A percentile compares a stretch with the other conserved stretches of the same genome.
Conservation (phyloP, 1,140 invertebrate genomes). For the Drosophila murphyi region DNA sequence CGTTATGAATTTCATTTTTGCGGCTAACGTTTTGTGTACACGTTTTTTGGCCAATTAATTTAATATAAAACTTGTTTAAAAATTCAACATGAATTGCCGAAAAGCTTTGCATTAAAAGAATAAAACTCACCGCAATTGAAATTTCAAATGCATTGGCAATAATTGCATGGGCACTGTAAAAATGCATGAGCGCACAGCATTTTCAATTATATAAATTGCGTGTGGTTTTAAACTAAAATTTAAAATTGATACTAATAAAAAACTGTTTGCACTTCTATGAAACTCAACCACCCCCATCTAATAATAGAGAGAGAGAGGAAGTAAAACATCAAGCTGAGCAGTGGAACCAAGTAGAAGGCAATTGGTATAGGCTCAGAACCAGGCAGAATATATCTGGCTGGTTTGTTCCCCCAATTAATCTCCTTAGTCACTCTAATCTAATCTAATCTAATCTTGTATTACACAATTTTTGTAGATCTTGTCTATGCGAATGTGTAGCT, state of each 20-base stretch:
- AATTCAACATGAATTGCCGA: slow-evolving; percentile 30
- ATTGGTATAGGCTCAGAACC: too few species aligned
- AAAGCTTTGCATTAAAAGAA: slow-evolving; percentile 15
- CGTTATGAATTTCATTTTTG: slow-evolving; percentile 47
- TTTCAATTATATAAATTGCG: background rate
- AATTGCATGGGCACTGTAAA: slow-evolving; percentile 1
- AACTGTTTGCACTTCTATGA: background rate
- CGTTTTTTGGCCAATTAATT: slow-evolving; percentile 59
- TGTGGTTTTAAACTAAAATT: background rate
- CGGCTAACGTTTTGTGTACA: background rate
- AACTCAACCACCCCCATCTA: too few species aligned
- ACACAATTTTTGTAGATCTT: slow-evolving; percentile 44
- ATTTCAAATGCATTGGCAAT: slow-evolving; percentile 33
- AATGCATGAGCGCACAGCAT: background rate
- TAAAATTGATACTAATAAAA: background rate
- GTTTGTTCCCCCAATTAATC: too few species aligned
- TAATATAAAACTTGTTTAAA: slow-evolving; percentile 57
- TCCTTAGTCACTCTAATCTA: too few species aligned
- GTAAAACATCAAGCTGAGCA: too few species aligned
- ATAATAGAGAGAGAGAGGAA: background rate
- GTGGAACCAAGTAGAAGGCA: too few species aligned
- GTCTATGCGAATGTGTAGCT: slow-evolving; percentile 43
- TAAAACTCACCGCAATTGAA: slow-evolving; percentile 40
- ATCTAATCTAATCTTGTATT: background rate
- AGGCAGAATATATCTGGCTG: too few species aligned